Percentiles rank a stretch among this genome's conserved stretches.
Conservation (phyloP, 2,888 invertebrate genomes). For the Tholera decimalis region DNA sequence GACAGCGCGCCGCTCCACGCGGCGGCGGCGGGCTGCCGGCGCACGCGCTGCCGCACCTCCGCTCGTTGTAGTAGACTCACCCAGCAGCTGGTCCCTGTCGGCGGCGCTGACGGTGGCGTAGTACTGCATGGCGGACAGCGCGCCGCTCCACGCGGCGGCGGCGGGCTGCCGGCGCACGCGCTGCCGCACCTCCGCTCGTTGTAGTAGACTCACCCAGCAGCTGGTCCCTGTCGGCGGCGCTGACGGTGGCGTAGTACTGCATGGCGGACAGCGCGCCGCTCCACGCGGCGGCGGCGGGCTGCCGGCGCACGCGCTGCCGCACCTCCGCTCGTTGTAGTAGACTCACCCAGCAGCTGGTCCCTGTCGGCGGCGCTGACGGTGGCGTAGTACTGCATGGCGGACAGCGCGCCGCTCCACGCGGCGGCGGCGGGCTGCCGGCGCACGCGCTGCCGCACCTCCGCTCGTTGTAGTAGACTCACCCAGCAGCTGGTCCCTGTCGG, state of each 20-base stretch:
- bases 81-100: conserved; percentile 83
- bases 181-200: conserved; percentile 98
- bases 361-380: conserved; percentile 96
- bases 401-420: conserved; percentile 98
- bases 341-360: conserved; percentile 82
- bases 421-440: conserved; percentile 96
- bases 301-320: conserved; percentile 97
- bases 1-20: conserved; percentile 98
- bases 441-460: conserved; percentile 97
- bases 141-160: conserved; percentile 99
- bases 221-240: conserved; percentile 92
- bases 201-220: conserved; percentile 86
- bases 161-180: conserved; percentile 95
- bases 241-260: conserved; percentile 99
- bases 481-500: conserved; percentile 86
- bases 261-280: conserved; percentile 97
- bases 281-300: conserved; percentile 97
- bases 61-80: conserved; percentile 95
- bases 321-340: conserved; percentile 99
- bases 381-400: conserved; percentile 99
- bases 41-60: conserved; percentile 97
- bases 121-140: conserved; percentile 98
- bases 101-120: conserved; percentile 98
- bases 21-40: conserved; percentile 96
- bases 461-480: conserved; percentile 94